Percentiles rank a stretch among this genome's conserved stretches.
Conservation (phyloP, 1,140 invertebrate genomes). For the Odontomachus brunneus region DNA sequence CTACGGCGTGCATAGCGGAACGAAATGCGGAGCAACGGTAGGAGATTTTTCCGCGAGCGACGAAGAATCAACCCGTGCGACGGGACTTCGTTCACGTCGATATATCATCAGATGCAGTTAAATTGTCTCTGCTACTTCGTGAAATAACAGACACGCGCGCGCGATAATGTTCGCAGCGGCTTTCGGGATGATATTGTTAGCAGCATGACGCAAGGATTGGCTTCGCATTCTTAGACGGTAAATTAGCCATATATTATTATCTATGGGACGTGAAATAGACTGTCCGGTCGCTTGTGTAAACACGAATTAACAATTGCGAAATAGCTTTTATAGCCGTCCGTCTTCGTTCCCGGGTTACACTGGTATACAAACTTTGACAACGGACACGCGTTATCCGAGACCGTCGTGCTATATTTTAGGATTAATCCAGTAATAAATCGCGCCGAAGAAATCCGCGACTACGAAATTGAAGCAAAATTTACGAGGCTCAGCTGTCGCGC, state of each 20-base stretch:
- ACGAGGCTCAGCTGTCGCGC: conserved; percentile 27
- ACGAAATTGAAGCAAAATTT: conserved; percentile 47
- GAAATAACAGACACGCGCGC: not conserved
- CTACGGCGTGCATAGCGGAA: not conserved
- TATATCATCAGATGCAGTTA: too few species aligned
- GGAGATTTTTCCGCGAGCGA: too few species aligned
- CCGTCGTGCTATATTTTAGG: conserved; percentile 5
- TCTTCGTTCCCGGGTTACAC: not conserved
- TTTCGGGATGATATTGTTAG: conserved; percentile 47
- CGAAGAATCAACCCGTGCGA: too few species aligned
- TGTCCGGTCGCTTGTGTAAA: not conserved
- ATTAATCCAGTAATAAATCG: conserved; percentile 18
- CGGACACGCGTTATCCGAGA: conserved; percentile 11
- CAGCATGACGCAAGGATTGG: conserved; percentile 47
- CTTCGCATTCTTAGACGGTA: conserved; percentile 25
- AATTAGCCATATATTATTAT: conserved; percentile 44
- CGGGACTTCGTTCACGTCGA: too few species aligned
- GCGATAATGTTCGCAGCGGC: conserved; percentile 7
- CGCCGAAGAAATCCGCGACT: conserved; percentile 4
- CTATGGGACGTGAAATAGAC: conserved; percentile 51
- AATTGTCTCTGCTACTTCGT: not conserved
- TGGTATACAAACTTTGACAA: not conserved
- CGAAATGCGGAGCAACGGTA: not conserved
- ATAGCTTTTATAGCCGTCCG: conserved; percentile 30
- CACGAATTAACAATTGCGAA: conserved; percentile 41